Base-by-base conservation (phyloP, 1,140 invertebrate genomes). In the Zaprionus inermis region DNA sequence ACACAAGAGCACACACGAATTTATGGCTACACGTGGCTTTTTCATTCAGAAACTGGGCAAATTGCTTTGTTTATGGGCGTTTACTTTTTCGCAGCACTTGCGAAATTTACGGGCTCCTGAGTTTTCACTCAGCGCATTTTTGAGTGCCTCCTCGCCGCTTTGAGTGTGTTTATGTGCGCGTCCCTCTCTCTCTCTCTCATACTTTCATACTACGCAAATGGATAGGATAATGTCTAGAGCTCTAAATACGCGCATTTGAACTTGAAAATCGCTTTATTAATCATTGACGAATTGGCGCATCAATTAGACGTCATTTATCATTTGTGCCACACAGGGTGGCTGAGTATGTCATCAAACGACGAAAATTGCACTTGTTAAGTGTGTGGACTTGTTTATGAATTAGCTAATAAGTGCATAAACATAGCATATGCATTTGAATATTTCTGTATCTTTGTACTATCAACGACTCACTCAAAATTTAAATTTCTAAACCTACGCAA, bases 51-150 rank as follows among this genome's bases (percentile, higher is more conserved):
- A 90, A 83, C 69, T 71, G 55, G 70, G 46, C 70, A 69, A 73
- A 74, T 73, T 81, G 66, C 69, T 84, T 91, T 91, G 89, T 91
- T 91, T 91, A 91, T 91, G 89, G 89, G 89, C 89, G 89, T 91
- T 90, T 85, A 89, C 89, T 77, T 90, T 86, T 79, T 36, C 44
- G 18, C 66, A 61, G 68, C 55, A 59, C 65, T 52, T 61, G 49
- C 74, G 64, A 76, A 68, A 82, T 91, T 81, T 81, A 91, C 82
- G 82, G 80, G 70, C 80, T 79, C 73, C 79, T 71, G 66, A 73
- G 63, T 74, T 79, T 68, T 10, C 72, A 66, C 38, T 79, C 54
- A 30, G 63, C 36, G 46, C 9, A 49, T 22, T 76, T 67, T 61
- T 72, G 69, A 72, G 69, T 18, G 51, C 60, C n/a, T 49, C 16